Percentiles rank a stretch among this genome's conserved stretches.
Evolutionary conservation across 2,113 vertebrate genomes (phyloP).

Genomic region (Trichechus manatus): DNA sequence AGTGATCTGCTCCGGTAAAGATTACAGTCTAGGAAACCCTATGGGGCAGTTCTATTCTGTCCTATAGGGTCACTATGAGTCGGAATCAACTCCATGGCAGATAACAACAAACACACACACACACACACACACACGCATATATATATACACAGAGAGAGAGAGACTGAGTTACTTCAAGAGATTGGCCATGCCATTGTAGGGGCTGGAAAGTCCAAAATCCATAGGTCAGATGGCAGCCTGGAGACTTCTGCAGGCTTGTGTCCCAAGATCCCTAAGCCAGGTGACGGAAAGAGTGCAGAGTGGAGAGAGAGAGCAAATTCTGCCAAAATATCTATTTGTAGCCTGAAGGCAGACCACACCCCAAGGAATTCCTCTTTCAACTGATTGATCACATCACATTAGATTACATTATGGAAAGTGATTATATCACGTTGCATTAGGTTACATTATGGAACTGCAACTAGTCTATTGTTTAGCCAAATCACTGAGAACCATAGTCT

Average conservation of each 20-base stretch:
- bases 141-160: neutral
- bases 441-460: neutral
- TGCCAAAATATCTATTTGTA: neutral
- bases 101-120: neutral
- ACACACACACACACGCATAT: neutral
- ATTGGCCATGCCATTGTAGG: neutral
- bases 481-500: neutral
- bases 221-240: no score
- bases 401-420: neutral
- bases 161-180: neutral
- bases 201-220: neutral
- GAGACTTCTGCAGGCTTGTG: neutral
- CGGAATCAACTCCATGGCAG: neutral
- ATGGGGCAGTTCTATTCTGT: neutral
- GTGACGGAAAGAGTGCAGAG: neutral
- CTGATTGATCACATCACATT: neutral
- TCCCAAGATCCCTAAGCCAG: neutral
- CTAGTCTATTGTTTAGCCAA: neutral
- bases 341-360: neutral
- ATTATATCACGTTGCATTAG: neutral
- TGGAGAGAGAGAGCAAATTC: neutral
- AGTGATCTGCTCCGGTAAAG: neutral
- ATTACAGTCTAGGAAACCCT: neutral
- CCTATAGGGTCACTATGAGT: neutral
- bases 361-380: neutral